Base-by-base conservation (phyloP, 2,113 vertebrate genomes). In the Globicephala melas region DNA sequence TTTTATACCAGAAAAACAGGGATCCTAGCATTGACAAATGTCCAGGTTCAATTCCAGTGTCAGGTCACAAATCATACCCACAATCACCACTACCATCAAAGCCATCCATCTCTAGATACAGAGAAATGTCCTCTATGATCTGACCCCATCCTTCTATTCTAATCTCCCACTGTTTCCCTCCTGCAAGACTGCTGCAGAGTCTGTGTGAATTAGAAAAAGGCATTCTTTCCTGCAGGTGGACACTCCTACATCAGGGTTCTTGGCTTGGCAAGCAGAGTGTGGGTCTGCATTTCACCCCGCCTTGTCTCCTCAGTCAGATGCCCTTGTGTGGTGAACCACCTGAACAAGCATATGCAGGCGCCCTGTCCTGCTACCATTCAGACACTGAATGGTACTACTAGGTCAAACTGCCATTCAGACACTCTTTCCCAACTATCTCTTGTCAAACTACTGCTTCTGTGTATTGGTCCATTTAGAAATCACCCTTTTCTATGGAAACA, bases 1-100 rank as follows among this genome's bases (percentile, higher is more conserved):
- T 79, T 97, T 96, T 94, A 36, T 91, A 62, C 63, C 92, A 73
- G 82, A 77, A 67, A 89, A 91, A 84, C 28, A 85, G 25, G n/a
- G 41, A 28, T 87, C 25, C 21, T 65, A 10, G 55, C 80, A 80
- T 7, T 77, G 85, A 80, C 82, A 92, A 68, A 89, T 58, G 31
- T 85, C 31, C 36, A 80, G 50, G 82, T 89, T 91, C 89, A 60
- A 44, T 31, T 95, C 38, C 25, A 83, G 53, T 17, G 41, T 14
- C 5, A 1, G 23, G 70, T 83, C 68, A 95, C 84, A 92, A n/a
- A 84, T 74, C 36, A 85, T 11, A 87, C 5, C n/a, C 20, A 65
- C 2, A 65, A 28, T 68, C 67, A 70, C 21, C 47, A 73, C 31
- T 77, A 60, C 26, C n/a, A 47, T n/a, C 62, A 38, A 86, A 80